Evolutionary conservation across 2,113 vertebrate genomes (phyloP), one percentile per base, ranked within the genome.

Genomic region (Saccopteryx bilineata): DNA sequence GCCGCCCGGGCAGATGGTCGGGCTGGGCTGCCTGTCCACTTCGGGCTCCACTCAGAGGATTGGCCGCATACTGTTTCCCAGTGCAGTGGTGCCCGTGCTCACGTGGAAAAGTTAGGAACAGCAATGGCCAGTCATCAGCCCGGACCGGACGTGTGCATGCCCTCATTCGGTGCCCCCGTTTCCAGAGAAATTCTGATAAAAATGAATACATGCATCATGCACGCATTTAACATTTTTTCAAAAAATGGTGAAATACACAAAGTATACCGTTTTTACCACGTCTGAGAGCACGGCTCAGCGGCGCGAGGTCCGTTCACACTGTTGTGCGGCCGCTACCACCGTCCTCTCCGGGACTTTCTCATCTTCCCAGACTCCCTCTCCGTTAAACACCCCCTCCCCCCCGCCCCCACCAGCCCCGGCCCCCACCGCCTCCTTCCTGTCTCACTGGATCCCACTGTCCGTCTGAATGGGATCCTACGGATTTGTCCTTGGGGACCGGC

Each of bases 271-370:
- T 2, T n/a, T 6, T 8, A 2, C 17, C 24, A 0, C 7, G n/a
- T 6, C 9, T 7, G 0, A 0, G 33, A 1, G 66, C 14, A 0
- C 3, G 1, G 9, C 5, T 13, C 31, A 0, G n/a, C 0, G 23
- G 28, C 2, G 1, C 0, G 0, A 2, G 9, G 63, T 11, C 3
- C 33, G 2, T 3, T 56, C 26, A 0, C 0, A 0, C 0, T 2
- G 26, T 0, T 1, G 7, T 2, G 11, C 11, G 0, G 56, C 56
- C 4, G 0, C 5, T 2, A 1, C 50, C 13, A 0, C 0, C 26
- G 0, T 12, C 23, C 0, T 2, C 50, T 18, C 12, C 3, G 10
- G 82, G 75, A 4, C 39, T 1, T 9, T 15, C 54, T n/a, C 46
- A 0, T 17, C 61, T n/a, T 9, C 74, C 15, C 50, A 19, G 5